These are phyloP conservation scores for Sialia sialis DNA, from an alignment of 2,113 vertebrate genomes.

Conservation along the genomic window DNA sequence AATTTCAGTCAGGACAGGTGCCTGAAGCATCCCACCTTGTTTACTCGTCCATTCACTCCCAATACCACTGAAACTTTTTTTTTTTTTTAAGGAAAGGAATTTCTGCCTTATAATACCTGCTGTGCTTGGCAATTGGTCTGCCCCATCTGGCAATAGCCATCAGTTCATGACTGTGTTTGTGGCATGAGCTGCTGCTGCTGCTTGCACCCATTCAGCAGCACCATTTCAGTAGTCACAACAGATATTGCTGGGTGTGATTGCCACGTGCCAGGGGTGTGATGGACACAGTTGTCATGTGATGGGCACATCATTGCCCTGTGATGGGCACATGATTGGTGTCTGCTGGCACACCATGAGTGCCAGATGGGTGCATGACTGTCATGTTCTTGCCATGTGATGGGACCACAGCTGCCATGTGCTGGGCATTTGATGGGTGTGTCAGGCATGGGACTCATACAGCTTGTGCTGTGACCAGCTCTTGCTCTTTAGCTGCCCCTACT, in stretches of 20 bases:
- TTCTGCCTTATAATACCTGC: neutral
- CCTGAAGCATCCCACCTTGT: neutral
- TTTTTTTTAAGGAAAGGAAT: neutral
- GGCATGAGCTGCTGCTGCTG: neutral
- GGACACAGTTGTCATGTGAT: accelerated
- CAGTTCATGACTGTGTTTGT: neutral
- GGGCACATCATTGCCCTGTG: neutral
- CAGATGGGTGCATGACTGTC: neutral
- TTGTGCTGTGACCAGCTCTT: neutral
- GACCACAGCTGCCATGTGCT: accelerated
- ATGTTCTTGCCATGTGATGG: accelerated
- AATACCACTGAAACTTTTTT: neutral
- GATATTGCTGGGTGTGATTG: neutral
- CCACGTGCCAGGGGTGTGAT: accelerated
- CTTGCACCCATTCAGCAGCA: accelerated
- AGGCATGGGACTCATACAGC: accelerated
- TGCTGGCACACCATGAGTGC: accelerated
- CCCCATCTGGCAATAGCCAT: neutral
- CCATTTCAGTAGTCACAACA: too few species aligned
- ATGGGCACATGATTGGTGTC: accelerated
- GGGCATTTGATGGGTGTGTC: accelerated
- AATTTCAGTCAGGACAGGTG: neutral
- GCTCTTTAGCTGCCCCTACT: neutral
- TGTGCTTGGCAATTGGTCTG: neutral
- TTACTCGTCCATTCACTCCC: neutral